phyloP scores from a whole-genome alignment of 2,888 invertebrate species.

The Anoncus sp. region DNA sequence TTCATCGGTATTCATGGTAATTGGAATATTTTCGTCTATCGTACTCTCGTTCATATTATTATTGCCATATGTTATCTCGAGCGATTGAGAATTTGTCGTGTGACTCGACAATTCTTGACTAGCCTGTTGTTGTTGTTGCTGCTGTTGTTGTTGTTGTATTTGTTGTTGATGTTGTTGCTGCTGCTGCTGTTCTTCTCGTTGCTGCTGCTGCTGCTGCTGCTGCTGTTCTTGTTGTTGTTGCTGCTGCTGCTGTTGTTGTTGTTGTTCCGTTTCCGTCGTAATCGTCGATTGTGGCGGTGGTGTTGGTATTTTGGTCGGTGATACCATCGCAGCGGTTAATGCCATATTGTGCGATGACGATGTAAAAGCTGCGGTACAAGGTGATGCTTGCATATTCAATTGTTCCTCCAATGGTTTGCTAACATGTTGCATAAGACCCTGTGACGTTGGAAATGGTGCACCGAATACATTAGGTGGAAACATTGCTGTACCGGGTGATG shows the following conservation, averaged over 20 bases:
- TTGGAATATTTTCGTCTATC: constrained; percentile 26
- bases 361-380: constrained; percentile 91
- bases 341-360: constrained; percentile 93
- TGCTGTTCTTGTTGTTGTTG: constrained; percentile 64
- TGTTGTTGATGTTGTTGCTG: constrained; percentile 75
- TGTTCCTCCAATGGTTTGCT: constrained; percentile 85
- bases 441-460: constrained; percentile 85
- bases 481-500: constrained; percentile 87
- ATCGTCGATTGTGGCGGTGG: constrained; percentile 81
- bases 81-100: constrained; percentile 20
- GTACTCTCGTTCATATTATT: constrained; percentile 60
- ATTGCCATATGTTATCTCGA: constrained; percentile 41
- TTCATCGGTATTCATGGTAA: constrained; percentile 8
- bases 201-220: constrained; percentile 78
- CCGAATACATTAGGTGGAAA: constrained; percentile 86
- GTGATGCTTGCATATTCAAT: constrained; percentile 83
- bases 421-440: constrained; percentile 84
- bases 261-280: constrained; percentile 43
- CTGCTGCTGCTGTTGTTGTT: constrained; percentile 65
- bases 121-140: too few species aligned
- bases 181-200: constrained; percentile 32
- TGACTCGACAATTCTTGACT: constrained; percentile 31
- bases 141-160: constrained; percentile 69
- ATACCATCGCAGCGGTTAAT: constrained; percentile 92
- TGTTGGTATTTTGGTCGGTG: constrained; percentile 84